Evolutionary conservation across 37 sponge, comb jelly and placozoan species (phyloP).

Genomic region (Theonella swinhoei): DNA sequence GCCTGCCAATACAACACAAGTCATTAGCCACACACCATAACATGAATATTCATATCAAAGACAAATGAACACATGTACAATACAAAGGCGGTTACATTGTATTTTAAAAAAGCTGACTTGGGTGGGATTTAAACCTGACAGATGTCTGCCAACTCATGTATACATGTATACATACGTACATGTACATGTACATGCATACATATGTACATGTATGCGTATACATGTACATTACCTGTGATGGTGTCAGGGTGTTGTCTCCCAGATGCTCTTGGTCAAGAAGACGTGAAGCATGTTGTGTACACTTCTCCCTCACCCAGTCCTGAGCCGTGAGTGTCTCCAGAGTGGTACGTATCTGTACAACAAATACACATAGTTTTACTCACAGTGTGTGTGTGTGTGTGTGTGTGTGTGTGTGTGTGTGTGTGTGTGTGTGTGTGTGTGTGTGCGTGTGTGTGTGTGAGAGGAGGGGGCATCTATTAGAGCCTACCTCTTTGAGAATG

Average conservation of each 20-base stretch:
- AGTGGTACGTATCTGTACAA: conserved; percentile 19
- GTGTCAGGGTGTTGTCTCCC: conserved; percentile 64
- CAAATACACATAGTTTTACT: background rate
- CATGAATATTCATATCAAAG: too few relatives aligned
- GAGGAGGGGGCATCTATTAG: background rate
- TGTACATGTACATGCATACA: too few relatives aligned
- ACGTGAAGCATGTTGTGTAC: conserved; percentile 39
- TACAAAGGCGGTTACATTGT: too few relatives aligned
- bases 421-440: too few relatives aligned
- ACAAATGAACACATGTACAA: too few relatives aligned
- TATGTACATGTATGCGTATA: too few relatives aligned
- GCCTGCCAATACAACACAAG: conserved; percentile 29
- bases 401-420: background rate
- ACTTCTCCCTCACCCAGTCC: conserved; percentile 85
- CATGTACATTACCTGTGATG: conserved; percentile 26
- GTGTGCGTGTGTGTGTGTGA: too few relatives aligned
- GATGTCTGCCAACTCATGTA: too few relatives aligned
- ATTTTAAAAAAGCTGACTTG: too few relatives aligned
- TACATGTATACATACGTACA: too few relatives aligned
- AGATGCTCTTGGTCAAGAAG: conserved; percentile 72
- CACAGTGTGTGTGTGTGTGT: background rate
- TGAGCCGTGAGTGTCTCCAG: conserved; percentile 76
- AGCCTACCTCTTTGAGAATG: background rate
- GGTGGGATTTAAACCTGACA: too few relatives aligned
- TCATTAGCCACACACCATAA: too few relatives aligned